Percentiles rank a stretch among this genome's conserved stretches.
These are phyloP conservation scores for Chironomus tepperi DNA, from an alignment of 1,140 invertebrate species.

Conservation along the genomic window DNA sequence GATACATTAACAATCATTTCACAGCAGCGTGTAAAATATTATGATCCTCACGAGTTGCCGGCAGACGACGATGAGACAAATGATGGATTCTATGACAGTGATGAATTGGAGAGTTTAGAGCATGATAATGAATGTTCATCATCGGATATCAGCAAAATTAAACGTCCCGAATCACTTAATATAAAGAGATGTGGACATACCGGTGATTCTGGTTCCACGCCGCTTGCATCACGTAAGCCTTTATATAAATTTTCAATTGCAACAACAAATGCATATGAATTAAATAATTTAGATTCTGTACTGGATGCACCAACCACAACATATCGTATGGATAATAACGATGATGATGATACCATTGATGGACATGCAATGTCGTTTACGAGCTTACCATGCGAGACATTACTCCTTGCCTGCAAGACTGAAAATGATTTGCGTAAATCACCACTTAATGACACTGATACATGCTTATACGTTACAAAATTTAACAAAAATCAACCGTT, in stretches of 20 bases:
- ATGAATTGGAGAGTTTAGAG: slow-evolving; percentile 25
- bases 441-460: slow-evolving; percentile 28
- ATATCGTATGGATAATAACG: slow-evolving; percentile 3
- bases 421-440: slow-evolving; percentile 37
- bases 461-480: neutral
- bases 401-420: slow-evolving; percentile 39
- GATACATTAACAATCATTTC: neutral
- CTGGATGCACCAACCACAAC: slow-evolving; percentile 44
- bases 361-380: slow-evolving; percentile 22
- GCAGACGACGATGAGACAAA: slow-evolving; percentile 26
- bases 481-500: slow-evolving; percentile 64
- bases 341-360: neutral
- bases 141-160: slow-evolving; percentile 29
- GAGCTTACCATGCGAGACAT: slow-evolving; percentile 27
- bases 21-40: neutral
- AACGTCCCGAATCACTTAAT: slow-evolving; percentile 45
- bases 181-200: slow-evolving; percentile 39
- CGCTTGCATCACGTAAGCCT: slow-evolving; percentile 40
- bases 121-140: slow-evolving; percentile 27
- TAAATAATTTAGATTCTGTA: slow-evolving; percentile 51
- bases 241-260: slow-evolving; percentile 44
- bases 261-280: slow-evolving; percentile 50
- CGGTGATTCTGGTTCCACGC: slow-evolving; percentile 31
- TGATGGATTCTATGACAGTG: slow-evolving; percentile 34
- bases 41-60: neutral